Base-by-base conservation (phyloP, 1,140 invertebrate species). In the Pseudomyrmex pallidus region DNA sequence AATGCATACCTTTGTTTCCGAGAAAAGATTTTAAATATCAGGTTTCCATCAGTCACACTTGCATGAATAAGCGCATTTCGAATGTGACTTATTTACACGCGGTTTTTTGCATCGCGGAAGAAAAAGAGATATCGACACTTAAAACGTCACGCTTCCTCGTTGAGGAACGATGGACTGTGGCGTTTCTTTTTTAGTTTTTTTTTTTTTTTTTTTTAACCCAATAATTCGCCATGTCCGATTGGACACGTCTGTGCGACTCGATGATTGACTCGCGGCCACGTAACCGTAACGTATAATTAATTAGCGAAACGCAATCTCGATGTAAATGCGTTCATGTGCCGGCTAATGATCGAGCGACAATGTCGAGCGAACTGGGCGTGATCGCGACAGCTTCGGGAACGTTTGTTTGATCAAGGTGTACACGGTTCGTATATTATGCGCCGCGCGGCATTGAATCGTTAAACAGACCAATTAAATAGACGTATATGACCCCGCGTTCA, bases 281-380 rank as follows among this genome's bases (percentile, higher is more conserved):
- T 70, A 59, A 22, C 54, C 59, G 44, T 78, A 68, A 56, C 17
- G 64, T 80, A 80, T 72, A 72, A 80, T 80, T 72, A 80, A 80
- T 80, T 80, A 72, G 54, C n/a, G 54, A 80, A 80, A 72, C n/a
- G 54, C 76, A 80, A 80, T 80, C 76, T 80, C 66, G 76, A 70
- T 80, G 76, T 70, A 72, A 80, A 80, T 80, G 76, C 54, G 76
- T 59, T 80, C 20, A 78, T 35, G 76, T 70, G 76, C 66, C 66
- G 44, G 46, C 72, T 80, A 80, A 80, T 80, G 66, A 80, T 80
- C 66, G 54, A 20, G 52, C 64, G 76, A 70, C 64, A 78, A 70
- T 68, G 52, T 70, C 76, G 52, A 57, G 54, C 66, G 64, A 56
- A 17, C 66, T 80, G 54, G 66, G 64, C 76, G 76, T 80, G 76